These are phyloP conservation scores for Scaptomyza hsui DNA, from an alignment of 1,140 invertebrate species.

Conservation along the genomic window DNA sequence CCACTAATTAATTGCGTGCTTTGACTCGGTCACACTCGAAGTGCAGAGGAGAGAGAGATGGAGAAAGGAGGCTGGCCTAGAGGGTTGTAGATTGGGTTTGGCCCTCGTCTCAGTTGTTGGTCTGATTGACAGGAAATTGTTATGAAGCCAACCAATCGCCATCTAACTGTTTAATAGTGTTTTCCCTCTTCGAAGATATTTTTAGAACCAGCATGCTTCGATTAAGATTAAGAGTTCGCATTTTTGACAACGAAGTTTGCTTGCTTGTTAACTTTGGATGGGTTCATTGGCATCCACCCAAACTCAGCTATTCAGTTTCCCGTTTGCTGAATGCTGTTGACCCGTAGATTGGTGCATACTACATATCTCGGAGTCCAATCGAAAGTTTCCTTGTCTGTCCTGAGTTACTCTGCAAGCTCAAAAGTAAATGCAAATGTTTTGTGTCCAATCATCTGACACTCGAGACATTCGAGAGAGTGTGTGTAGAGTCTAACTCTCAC, in stretches of 20 bases:
- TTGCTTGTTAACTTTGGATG: conserved; percentile 3
- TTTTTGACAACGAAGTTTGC: conserved; percentile 8
- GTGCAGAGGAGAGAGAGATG: neutral
- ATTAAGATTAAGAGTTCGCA: conserved; percentile 24
- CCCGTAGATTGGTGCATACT: conserved; percentile 14
- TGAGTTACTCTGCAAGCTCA: conserved; percentile 45
- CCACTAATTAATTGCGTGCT: conserved; percentile 76
- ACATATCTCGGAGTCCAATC: conserved; percentile 46
- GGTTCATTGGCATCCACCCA: conserved; percentile 58
- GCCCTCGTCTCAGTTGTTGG: conserved; percentile 20
- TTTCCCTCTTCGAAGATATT: neutral
- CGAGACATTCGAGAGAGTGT: conserved; percentile 59
- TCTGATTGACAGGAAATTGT: conserved; percentile 39
- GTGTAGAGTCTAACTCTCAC: conserved; percentile 62
- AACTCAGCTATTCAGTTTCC: conserved; percentile 42
- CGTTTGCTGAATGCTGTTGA: conserved; percentile 43
- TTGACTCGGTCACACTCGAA: conserved; percentile 46
- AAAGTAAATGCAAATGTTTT: conserved; percentile 37
- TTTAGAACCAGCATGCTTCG: conserved; percentile 3
- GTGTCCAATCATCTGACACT: conserved; percentile 67
- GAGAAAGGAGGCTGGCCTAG: conserved; percentile 12
- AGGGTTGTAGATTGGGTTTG: conserved; percentile 24
- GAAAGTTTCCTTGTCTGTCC: conserved; percentile 63
- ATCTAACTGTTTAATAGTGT: conserved; percentile 17
- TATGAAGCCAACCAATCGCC: conserved; percentile 20